A percentile compares a stretch with the other conserved stretches of the same genome.
phyloP scores from a whole-genome alignment of 2,113 vertebrate genomes.

The Haliaeetus leucogaster region DNA sequence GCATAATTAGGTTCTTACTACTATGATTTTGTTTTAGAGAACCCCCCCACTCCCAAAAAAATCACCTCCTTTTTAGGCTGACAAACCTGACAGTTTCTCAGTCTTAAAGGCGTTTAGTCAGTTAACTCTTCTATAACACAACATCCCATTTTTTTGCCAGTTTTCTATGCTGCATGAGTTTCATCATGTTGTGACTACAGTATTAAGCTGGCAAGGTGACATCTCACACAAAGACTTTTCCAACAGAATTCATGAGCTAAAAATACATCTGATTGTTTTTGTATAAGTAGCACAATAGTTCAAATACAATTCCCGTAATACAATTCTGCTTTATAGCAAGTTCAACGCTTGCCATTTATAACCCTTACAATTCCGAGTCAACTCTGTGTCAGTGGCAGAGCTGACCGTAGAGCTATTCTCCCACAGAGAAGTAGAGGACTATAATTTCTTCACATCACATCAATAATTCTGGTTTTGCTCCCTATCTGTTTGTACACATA shows the following conservation, averaged over 20 bases:
- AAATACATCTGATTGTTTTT: not conserved
- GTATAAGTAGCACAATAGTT: not conserved
- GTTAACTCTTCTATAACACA: not conserved
- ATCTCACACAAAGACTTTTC: not conserved
- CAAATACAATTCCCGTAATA: not conserved
- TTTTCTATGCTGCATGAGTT: not conserved
- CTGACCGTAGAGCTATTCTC: not conserved
- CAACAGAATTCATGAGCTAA: not conserved
- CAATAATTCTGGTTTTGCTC: not conserved
- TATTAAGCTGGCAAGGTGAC: not conserved
- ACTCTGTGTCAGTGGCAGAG: not conserved
- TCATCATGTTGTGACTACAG: not conserved
- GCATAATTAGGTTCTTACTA: not conserved
- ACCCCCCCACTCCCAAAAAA: not conserved
- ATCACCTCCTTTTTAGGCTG: not conserved
- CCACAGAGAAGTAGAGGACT: not conserved
- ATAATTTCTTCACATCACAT: not conserved
- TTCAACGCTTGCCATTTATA: accelerated
- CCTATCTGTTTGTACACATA: not conserved
- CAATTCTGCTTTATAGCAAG: not conserved
- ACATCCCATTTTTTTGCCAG: not conserved
- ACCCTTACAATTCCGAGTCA: accelerated
- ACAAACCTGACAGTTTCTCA: not conserved
- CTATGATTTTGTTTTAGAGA: not conserved
- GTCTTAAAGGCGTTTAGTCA: not conserved